phyloP scores from a whole-genome alignment of 2,888 invertebrate genomes.

The Hyppa rectilinea region DNA sequence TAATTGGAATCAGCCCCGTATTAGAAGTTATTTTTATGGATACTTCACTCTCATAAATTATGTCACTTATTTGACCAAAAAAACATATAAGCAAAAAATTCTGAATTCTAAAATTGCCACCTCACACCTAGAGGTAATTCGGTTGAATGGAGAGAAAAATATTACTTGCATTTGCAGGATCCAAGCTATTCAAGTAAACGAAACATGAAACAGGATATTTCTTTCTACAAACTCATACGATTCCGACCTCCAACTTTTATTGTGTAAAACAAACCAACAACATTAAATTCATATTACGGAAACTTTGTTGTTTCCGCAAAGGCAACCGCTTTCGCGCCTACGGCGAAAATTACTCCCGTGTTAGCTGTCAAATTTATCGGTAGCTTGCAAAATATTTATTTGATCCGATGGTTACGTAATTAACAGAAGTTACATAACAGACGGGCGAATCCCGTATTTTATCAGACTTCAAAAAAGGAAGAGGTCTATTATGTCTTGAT shows the following conservation, averaged over 20 bases:
- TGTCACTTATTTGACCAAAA: too few species aligned
- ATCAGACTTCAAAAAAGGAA: too few species aligned
- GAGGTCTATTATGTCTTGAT: too few species aligned
- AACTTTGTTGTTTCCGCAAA: constrained; percentile 42
- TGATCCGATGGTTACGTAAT: constrained; percentile 61
- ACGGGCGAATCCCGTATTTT: neutral
- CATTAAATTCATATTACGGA: constrained; percentile 36
- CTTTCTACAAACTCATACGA: neutral
- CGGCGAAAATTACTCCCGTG: constrained; percentile 45
- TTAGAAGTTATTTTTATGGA: too few species aligned
- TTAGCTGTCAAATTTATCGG: constrained; percentile 62
- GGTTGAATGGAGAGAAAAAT: neutral
- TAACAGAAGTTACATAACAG: constrained; percentile 41
- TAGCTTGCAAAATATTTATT: constrained; percentile 56
- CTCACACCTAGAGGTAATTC: too few species aligned
- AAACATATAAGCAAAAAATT: too few species aligned
- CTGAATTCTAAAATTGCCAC: neutral
- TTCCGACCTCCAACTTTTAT: constrained; percentile 23
- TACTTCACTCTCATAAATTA: too few species aligned
- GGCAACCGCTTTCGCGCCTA: constrained; percentile 32
- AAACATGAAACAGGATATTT: neutral
- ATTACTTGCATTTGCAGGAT: neutral
- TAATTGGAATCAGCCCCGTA: too few species aligned
- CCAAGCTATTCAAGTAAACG: neutral
- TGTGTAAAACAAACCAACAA: constrained; percentile 28